A percentile compares a stretch with the other conserved stretches of the same genome.
Conservation (phyloP, 1,140 invertebrate genomes). For the Mercenaria mercenaria region DNA sequence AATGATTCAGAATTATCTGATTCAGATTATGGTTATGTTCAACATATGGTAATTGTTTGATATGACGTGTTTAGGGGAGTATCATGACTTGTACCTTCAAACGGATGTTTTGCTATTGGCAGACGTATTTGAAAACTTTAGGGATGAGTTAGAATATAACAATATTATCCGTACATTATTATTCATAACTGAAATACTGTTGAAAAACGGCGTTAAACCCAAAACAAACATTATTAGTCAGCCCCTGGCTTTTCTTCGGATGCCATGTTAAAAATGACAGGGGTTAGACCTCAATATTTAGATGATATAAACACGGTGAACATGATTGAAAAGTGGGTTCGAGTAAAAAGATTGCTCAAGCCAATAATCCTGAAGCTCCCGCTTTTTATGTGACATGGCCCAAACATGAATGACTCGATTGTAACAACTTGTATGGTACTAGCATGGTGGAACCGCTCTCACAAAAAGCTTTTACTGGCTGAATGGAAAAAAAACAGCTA, state of each 20-base stretch:
- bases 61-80: constrained; percentile 83
- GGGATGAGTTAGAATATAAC: no score
- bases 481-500: constrained; percentile 68
- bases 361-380: constrained; percentile 74
- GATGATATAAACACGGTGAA: constrained; percentile 75
- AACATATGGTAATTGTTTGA: constrained; percentile 79
- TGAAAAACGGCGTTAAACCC: constrained; percentile 47
- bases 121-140: constrained; percentile 87
- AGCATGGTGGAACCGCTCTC: constrained; percentile 69
- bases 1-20: constrained; percentile 50
- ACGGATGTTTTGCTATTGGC: constrained; percentile 73
- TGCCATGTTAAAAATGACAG: constrained; percentile 76
- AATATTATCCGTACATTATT: no score
- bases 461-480: constrained; percentile 83
- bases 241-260: constrained; percentile 76
- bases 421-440: constrained; percentile 79
- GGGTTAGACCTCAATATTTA: constrained; percentile 71
- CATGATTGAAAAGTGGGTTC: constrained; percentile 78
- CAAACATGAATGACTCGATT: constrained; percentile 77
- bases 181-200: no score
- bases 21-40: constrained; percentile 76
- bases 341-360: constrained; percentile 69
- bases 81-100: constrained; percentile 84
- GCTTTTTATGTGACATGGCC: constrained; percentile 60
- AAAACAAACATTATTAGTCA: constrained; percentile 78